These are phyloP conservation scores for Parnassius smintheus DNA, from an alignment of 2,888 invertebrate species.

Conservation along the genomic window DNA sequence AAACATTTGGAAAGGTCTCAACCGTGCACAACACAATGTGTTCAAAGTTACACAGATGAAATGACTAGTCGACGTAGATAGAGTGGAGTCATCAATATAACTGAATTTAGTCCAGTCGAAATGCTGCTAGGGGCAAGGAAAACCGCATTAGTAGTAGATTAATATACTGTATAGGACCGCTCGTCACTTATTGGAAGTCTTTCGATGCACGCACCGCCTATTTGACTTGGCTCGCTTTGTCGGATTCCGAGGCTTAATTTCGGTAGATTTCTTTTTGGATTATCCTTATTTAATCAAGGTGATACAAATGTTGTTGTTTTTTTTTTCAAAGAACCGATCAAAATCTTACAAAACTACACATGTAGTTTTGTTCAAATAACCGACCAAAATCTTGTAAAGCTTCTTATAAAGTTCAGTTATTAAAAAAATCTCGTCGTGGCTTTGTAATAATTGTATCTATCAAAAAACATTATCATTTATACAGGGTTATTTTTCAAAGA, in stretches of 20 bases:
- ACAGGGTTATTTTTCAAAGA: too few relatives aligned
- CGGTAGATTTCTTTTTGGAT: constrained; percentile 23
- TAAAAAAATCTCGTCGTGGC: too few relatives aligned
- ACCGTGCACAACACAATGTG: constrained; percentile 37
- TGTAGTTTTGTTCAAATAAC: too few relatives aligned
- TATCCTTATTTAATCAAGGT: not conserved
- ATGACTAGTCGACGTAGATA: constrained; percentile 65
- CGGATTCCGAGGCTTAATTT: constrained; percentile 38
- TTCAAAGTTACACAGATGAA: constrained; percentile 51
- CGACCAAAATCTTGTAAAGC: too few relatives aligned
- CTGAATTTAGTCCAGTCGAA: constrained; percentile 40
- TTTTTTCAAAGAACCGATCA: too few relatives aligned
- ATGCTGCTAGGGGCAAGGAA: constrained; percentile 53
- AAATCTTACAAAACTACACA: too few relatives aligned
- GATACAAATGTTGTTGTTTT: too few relatives aligned
- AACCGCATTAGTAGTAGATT: constrained; percentile 73
- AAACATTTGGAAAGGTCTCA: constrained; percentile 33
- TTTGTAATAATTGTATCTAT: too few relatives aligned
- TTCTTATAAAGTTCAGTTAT: too few relatives aligned
- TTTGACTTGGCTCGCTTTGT: constrained; percentile 56
- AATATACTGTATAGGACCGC: constrained; percentile 55
- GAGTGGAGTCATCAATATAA: constrained; percentile 70
- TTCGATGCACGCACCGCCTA: constrained; percentile 65
- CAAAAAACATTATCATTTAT: too few relatives aligned
- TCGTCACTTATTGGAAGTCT: constrained; percentile 49